Conservation (phyloP, 2,797 vertebrate genomes). For the Podarcis siculus region DNA sequence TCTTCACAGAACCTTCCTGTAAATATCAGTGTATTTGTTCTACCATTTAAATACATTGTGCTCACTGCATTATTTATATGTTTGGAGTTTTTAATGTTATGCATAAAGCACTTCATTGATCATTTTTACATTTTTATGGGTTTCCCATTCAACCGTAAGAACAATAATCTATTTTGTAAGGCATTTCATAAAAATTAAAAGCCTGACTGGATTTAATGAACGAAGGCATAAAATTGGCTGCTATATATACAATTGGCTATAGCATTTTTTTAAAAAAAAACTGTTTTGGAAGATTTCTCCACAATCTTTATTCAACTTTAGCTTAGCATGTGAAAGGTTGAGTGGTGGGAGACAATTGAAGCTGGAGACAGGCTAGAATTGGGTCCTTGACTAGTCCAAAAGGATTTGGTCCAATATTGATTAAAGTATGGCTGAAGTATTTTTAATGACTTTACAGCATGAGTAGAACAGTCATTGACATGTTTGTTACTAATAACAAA, state of each 20-base stretch:
- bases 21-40: not conserved
- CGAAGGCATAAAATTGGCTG: too few species aligned
- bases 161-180: not conserved
- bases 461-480: too few species aligned
- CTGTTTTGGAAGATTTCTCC: too few species aligned
- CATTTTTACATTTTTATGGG: not conserved
- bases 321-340: too few species aligned
- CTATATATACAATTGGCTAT: too few species aligned
- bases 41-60: not conserved
- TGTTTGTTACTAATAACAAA: not conserved
- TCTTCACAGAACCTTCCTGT: not conserved
- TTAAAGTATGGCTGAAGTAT: not conserved
- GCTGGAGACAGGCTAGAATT: not conserved
- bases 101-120: not conserved
- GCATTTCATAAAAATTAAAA: not conserved
- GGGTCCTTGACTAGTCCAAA: not conserved
- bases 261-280: too few species aligned
- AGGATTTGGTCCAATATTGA: not conserved
- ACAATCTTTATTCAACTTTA: too few species aligned
- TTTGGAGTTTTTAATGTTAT: not conserved
- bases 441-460: not conserved
- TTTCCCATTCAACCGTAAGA: not conserved
- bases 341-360: not conserved
- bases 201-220: not conserved
- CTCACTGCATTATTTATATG: not conserved